Base-by-base conservation (phyloP, 1,140 invertebrate genomes). In the Leguminivora glycinivorella region DNA sequence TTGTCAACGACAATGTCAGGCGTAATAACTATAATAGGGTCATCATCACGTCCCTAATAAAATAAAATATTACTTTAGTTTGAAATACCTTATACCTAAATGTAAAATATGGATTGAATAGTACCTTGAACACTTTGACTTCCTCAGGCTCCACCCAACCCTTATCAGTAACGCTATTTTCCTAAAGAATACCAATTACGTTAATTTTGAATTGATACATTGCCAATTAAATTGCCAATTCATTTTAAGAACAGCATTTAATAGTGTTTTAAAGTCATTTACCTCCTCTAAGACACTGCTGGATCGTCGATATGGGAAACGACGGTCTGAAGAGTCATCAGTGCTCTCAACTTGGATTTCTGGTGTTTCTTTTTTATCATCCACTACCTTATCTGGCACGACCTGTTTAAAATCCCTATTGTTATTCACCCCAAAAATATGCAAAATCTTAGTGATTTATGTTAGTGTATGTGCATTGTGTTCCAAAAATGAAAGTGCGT, bases 131-230 rank as follows among this genome's bases (percentile, higher is more conserved):
- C 25, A 60, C 34, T 63, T 63, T 63, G 26, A 63, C 14, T 34
- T 63, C 58, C 6, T n/a, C n/a, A 4, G 58, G 58, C 17, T 63
- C 58, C 26, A 10, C 29, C 58, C 58, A 63, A 7, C 58, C 58
- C 4, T 34, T 29, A 19, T 63, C 58, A 9, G 29, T 63, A 63
- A 63, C 29, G n/a, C n/a, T 22, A 31, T 63, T 63, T 29, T 29
- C 58, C 58, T 63, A 63, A 31, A 63, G 58, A 63, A 63, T n/a
- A 22, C 26, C 25, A n/a, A 31, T 26, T 14, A 0, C 4, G n/a
- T 29, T 29, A 63, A 63, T 63, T 63, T 63, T 63, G 58, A 63
- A 63, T 63, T 29, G 14, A 63, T 31, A 63, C n/a, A 34, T 29
- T n/a, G 58, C 58, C 58, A 63, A 63, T 63, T 10, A 10, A 17